Percentiles rank a stretch among this genome's conserved stretches.
Evolutionary conservation across 2,797 vertebrate species (phyloP).

Genomic region (Periparus ater): DNA sequence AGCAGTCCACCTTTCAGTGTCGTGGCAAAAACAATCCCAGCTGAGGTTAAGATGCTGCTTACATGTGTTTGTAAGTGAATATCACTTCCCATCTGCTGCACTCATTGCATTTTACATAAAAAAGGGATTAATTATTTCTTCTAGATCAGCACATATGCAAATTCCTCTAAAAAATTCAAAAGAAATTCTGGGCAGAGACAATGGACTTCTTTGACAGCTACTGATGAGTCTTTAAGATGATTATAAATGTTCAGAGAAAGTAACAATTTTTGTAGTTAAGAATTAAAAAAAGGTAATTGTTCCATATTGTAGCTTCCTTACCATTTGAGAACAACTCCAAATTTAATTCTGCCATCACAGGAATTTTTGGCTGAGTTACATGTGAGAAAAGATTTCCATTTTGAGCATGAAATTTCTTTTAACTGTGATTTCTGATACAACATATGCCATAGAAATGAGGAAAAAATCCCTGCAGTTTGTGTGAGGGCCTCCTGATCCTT

Average conservation of each 20-base stretch:
- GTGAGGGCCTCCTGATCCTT: not conserved
- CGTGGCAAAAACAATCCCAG: not conserved
- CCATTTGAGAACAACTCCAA: constrained; percentile 32
- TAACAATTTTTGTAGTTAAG: constrained; percentile 14
- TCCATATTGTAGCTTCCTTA: constrained; percentile 38
- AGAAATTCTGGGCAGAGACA: constrained; percentile 26
- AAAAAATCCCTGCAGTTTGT: not conserved
- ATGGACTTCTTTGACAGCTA: not conserved
- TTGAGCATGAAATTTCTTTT: constrained; percentile 47
- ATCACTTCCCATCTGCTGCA: not conserved
- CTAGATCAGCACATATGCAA: not conserved
- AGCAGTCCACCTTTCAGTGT: not conserved
- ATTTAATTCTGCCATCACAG: constrained; percentile 52
- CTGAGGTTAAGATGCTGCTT: not conserved
- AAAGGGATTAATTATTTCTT: constrained; percentile 22
- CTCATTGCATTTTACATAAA: not conserved
- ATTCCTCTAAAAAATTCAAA: not conserved
- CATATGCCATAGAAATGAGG: constrained; percentile 36
- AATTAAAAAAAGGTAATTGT: constrained; percentile 27
- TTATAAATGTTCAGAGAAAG: constrained; percentile 29
- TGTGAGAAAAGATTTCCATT: constrained; percentile 61
- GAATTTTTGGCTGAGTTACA: constrained; percentile 55
- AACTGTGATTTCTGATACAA: constrained; percentile 41
- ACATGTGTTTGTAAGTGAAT: not conserved
- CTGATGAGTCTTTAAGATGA: not conserved